A percentile compares a stretch with the other conserved stretches of the same genome.
Conservation (phyloP, 2,113 vertebrate genomes). For the Neoarius graeffei region DNA sequence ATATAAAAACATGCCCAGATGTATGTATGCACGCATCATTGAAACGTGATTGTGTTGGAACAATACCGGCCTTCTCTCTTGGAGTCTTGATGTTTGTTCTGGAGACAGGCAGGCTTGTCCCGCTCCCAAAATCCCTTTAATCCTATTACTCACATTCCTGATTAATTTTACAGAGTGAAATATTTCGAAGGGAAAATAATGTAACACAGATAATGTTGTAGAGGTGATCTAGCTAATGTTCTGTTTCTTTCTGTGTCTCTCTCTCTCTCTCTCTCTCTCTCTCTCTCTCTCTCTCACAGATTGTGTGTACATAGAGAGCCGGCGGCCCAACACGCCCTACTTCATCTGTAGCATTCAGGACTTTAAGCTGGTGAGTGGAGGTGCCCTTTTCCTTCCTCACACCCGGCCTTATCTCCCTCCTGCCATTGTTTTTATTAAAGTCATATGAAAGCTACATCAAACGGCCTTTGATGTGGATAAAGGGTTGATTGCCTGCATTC, state of each 20-base stretch:
- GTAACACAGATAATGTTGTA: conserved; percentile 15
- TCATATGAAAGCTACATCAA: conserved; percentile 49
- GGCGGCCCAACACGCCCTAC: conserved; percentile 96
- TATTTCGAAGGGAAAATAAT: conserved; percentile 57
- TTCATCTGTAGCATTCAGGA: conserved; percentile 99
- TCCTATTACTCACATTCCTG: conserved; percentile 78
- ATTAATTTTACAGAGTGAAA: conserved; percentile 73
- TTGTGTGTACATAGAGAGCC: conserved; percentile 99
- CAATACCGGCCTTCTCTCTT: conserved; percentile 73
- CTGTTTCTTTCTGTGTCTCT: conserved; percentile 56
- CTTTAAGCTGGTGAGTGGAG: conserved; percentile 97
- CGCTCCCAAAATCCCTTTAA: conserved; percentile 72
- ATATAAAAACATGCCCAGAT: neutral
- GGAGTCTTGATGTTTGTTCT: conserved; percentile 75
- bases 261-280: conserved; percentile 66
- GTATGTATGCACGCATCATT: conserved; percentile 1
- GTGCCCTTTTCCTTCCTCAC: conserved; percentile 31
- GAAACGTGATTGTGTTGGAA: conserved; percentile 72
- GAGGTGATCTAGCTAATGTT: conserved; percentile 14
- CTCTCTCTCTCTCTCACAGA: conserved; percentile 78
- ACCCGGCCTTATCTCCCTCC: conserved; percentile 42
- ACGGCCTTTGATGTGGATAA: conserved; percentile 44
- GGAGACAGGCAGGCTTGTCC: conserved; percentile 71
- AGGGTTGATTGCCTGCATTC: conserved; percentile 41
- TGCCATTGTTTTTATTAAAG: conserved; percentile 51